Percentiles rank a stretch among this genome's conserved stretches.
phyloP scores from a whole-genome alignment of 2,797 vertebrate species.

The Pipistrellus pipistrellus region DNA sequence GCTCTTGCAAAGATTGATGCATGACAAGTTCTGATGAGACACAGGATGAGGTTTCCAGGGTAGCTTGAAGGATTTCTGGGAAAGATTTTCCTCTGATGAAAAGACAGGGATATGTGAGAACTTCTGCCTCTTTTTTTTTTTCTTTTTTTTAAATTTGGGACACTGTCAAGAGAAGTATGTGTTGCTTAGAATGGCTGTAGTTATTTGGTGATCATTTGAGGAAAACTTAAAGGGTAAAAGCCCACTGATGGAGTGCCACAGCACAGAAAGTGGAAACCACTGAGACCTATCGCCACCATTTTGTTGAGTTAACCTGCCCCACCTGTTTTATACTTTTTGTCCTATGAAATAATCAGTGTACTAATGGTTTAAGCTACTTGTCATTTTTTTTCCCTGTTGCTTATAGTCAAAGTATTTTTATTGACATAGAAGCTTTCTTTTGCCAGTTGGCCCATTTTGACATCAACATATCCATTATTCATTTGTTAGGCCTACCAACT shows the following conservation, averaged over 20 bases:
- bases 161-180: background rate
- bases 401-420: background rate
- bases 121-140: background rate
- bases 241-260: background rate
- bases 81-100: background rate
- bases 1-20: background rate
- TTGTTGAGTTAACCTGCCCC: background rate
- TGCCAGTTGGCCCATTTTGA: background rate
- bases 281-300: background rate
- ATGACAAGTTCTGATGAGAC: background rate
- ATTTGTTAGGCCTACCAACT: background rate
- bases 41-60: background rate
- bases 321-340: background rate
- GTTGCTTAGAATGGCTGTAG: background rate
- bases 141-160: background rate
- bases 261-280: background rate
- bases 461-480: background rate
- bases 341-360: background rate
- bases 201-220: background rate
- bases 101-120: background rate
- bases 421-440: background rate
- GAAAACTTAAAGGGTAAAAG: background rate
- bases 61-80: background rate
- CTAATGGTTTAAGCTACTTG: background rate
- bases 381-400: background rate